These are phyloP conservation scores for Aphis gossypii DNA, from an alignment of 1,140 invertebrate species.

Conservation along the genomic window DNA sequence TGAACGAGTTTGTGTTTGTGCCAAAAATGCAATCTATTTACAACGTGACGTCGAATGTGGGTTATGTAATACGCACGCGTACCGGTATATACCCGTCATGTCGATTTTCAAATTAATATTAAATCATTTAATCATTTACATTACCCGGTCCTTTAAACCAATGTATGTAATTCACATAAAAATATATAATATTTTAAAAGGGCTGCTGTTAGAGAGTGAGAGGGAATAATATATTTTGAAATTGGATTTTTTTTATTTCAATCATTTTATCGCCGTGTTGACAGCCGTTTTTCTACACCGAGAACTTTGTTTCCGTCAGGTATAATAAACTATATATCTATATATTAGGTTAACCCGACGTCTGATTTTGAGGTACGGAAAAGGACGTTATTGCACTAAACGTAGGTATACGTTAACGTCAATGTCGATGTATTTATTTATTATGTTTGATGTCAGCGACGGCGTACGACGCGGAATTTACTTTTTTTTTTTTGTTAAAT, in stretches of 20 bases:
- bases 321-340: neutral
- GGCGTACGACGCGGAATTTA: neutral
- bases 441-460: neutral
- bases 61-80: neutral
- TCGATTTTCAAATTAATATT: neutral
- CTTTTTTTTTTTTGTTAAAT: neutral
- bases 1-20: constrained; percentile 59
- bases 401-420: neutral
- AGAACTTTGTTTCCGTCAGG: neutral
- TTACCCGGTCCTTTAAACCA: neutral
- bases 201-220: neutral
- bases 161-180: neutral
- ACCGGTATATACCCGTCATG: neutral
- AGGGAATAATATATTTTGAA: neutral
- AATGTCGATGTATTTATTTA: neutral
- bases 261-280: neutral
- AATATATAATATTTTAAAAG: neutral
- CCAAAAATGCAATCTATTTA: constrained; percentile 57
- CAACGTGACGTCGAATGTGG: neutral
- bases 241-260: constrained; percentile 11
- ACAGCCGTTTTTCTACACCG: constrained; percentile 2
- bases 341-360: neutral
- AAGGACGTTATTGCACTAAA: neutral
- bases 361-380: neutral
- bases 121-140: constrained; percentile 19